phyloP scores from a whole-genome alignment of 2,113 vertebrate genomes.

The Stomatorhinus ivindoensis region DNA sequence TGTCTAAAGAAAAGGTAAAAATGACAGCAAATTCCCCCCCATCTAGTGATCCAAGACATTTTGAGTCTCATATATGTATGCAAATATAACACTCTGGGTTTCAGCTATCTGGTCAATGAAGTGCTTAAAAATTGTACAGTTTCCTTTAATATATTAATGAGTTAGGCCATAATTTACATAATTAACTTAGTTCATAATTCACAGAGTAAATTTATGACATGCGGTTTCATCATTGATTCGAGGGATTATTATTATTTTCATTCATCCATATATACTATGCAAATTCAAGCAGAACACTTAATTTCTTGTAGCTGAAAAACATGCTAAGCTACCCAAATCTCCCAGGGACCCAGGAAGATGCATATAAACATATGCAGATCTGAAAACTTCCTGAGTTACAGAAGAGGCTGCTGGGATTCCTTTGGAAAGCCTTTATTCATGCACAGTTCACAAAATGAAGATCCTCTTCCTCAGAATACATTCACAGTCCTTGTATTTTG shows the following conservation, averaged over 20 bases:
- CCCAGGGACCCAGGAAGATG: neutral
- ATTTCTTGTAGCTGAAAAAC: neutral
- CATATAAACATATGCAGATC: neutral
- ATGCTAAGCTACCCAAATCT: neutral
- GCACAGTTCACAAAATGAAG: neutral
- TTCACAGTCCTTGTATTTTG: neutral
- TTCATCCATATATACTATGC: neutral
- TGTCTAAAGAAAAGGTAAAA: neutral
- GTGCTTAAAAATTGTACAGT: neutral
- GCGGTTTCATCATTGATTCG: neutral
- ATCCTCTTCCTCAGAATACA: neutral
- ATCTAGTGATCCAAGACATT: neutral
- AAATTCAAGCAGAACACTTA: neutral
- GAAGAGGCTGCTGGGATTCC: neutral
- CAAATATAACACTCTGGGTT: neutral
- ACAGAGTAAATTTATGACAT: neutral
- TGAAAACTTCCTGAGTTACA: neutral
- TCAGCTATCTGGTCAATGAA: constrained; percentile 1
- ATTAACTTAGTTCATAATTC: neutral
- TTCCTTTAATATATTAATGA: neutral
- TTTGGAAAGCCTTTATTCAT: neutral
- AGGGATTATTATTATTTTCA: neutral
- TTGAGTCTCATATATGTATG: neutral
- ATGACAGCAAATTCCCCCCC: neutral
- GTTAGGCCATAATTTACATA: neutral